These are phyloP conservation scores for Scaptomyza graminum DNA, from an alignment of 1,140 invertebrate species.

Conservation along the genomic window DNA sequence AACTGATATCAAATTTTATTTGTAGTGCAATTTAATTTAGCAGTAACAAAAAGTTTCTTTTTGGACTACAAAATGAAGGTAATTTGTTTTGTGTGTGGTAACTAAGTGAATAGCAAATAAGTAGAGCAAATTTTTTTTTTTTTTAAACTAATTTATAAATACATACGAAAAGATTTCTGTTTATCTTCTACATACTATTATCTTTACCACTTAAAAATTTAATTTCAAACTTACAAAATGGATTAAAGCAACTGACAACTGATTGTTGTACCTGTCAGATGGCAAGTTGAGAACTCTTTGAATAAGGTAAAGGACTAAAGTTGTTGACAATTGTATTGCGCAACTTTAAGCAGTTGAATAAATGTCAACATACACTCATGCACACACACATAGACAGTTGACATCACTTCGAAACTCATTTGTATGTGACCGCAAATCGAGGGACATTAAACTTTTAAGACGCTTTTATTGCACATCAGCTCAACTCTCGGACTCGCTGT, in stretches of 20 bases:
- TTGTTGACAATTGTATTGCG: conserved; percentile 10
- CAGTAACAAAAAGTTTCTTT: conserved; percentile 3
- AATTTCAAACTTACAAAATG: not conserved
- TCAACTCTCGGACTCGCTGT: conserved; percentile 16
- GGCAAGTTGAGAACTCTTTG: not conserved
- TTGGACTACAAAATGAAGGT: not conserved
- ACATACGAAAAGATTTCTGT: no score
- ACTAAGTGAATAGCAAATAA: not conserved
- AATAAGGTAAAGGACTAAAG: not conserved
- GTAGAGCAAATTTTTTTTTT: not conserved
- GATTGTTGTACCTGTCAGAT: not conserved
- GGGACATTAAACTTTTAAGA: conserved; percentile 78
- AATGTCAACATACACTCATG: conserved; percentile 9
- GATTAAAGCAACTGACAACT: not conserved
- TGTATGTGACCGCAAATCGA: conserved; percentile 69
- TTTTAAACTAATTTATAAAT: no score
- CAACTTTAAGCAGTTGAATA: conserved; percentile 11
- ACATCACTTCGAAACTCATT: conserved; percentile 60
- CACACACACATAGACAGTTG: conserved; percentile 3
- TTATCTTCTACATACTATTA: no score
- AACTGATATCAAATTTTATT: conserved; percentile 35
- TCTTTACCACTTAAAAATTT: no score
- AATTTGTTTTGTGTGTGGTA: not conserved
- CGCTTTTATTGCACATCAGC: conserved; percentile 67
- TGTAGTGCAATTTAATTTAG: conserved; percentile 5